phyloP scores from a whole-genome alignment of 2,113 vertebrate genomes.

The Boleophthalmus pectinirostris region DNA sequence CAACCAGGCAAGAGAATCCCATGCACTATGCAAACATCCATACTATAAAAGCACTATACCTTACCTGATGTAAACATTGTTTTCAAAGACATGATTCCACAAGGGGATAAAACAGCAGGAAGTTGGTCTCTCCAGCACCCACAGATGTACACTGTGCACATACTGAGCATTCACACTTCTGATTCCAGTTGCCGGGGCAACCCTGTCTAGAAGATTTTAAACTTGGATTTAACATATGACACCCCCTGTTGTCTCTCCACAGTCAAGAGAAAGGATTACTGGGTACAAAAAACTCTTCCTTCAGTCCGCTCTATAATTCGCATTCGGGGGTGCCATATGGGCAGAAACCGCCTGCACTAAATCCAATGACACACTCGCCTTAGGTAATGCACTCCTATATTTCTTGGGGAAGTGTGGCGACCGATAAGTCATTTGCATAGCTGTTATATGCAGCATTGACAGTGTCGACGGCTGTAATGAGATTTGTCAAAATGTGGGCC shows the following conservation, averaged over 20 bases:
- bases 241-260: slow-evolving; percentile 54
- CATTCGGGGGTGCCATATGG: slow-evolving; percentile 27
- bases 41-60: background rate
- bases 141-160: slow-evolving; percentile 65
- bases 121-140: slow-evolving; percentile 56
- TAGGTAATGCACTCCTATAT: slow-evolving; percentile 41
- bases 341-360: slow-evolving; percentile 24
- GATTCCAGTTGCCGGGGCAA: slow-evolving; percentile 75
- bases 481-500: slow-evolving; percentile 73
- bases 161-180: slow-evolving; percentile 46
- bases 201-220: slow-evolving; percentile 69
- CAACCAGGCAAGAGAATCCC: background rate
- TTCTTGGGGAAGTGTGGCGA: slow-evolving; percentile 49
- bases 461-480: slow-evolving; percentile 68
- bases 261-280: slow-evolving; percentile 63
- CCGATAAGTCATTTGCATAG: slow-evolving; percentile 69
- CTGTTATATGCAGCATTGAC: slow-evolving; percentile 59
- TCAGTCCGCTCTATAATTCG: slow-evolving; percentile 21
- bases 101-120: slow-evolving; percentile 55
- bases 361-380: slow-evolving; percentile 39
- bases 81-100: slow-evolving; percentile 40
- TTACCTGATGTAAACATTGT: slow-evolving; percentile 18
- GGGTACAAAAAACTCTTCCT: slow-evolving; percentile 33
- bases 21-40: background rate
- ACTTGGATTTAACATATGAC: slow-evolving; percentile 62